Conservation (phyloP, 1,140 invertebrate species). For the Ctenoplectra terminalis region DNA sequence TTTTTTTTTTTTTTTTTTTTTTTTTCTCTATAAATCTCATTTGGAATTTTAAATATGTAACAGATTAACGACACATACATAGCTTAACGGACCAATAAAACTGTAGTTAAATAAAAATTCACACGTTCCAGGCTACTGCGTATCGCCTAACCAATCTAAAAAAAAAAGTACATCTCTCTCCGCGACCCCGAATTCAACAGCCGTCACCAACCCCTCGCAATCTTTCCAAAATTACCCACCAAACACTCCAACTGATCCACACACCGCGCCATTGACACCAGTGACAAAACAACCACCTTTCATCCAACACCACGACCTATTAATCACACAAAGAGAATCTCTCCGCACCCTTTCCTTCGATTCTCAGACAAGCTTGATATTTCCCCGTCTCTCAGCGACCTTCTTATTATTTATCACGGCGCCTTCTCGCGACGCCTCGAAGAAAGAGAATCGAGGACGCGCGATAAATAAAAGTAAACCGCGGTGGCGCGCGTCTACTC, state of each 20-base stretch:
- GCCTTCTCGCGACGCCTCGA: not conserved
- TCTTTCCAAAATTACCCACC: not conserved
- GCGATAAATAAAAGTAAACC: conserved; percentile 51
- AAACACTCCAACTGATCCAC: not conserved
- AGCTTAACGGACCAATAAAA: too few relatives aligned
- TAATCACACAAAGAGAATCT: conserved; percentile 19
- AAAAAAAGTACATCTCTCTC: not conserved
- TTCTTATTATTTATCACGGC: conserved; percentile 36
- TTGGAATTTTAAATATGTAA: too few relatives aligned
- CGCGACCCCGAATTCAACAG: too few relatives aligned
- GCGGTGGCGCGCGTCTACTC: not conserved
- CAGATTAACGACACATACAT: too few relatives aligned
- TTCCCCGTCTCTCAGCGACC: not conserved
- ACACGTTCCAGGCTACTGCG: too few relatives aligned
- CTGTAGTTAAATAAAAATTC: too few relatives aligned
- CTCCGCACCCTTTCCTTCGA: not conserved
- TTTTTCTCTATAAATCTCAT: too few relatives aligned
- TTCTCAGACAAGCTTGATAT: conserved; percentile 16
- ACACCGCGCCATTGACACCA: not conserved
- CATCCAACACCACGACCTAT: not conserved
- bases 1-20: too few relatives aligned
- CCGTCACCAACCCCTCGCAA: too few relatives aligned
- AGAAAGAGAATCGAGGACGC: conserved; percentile 25
- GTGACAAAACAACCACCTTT: not conserved
- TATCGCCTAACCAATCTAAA: too few relatives aligned